Evolutionary conservation across 2,797 vertebrate genomes (phyloP).

Genomic region (Pyrocephalus nanus): DNA sequence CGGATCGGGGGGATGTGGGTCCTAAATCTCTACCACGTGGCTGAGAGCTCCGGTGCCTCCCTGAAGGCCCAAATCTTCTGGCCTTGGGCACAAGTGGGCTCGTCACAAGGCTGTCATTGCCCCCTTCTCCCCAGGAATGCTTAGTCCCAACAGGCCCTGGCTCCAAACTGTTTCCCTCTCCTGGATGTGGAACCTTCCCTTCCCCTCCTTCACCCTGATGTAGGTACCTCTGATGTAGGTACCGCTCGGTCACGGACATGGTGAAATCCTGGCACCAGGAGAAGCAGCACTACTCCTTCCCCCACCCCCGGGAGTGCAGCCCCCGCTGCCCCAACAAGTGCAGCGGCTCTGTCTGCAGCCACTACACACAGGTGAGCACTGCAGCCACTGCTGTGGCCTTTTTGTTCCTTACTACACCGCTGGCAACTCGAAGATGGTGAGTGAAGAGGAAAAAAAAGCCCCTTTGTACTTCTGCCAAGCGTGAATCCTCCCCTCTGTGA

Average conservation of each 20-base stretch:
- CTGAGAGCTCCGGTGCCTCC: not conserved
- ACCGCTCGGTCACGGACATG: constrained; percentile 82
- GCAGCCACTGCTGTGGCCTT: not conserved
- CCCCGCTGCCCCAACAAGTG: constrained; percentile 81
- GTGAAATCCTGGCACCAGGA: constrained; percentile 87
- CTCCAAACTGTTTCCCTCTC: not conserved
- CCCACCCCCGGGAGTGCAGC: constrained; percentile 62
- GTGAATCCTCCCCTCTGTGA: not conserved
- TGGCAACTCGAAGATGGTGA: not conserved
- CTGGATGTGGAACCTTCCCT: not conserved
- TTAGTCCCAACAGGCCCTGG: not conserved
- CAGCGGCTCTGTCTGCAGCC: constrained; percentile 83
- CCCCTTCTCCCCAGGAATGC: not conserved
- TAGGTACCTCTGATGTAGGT: constrained; percentile 71
- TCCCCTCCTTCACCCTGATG: fast-evolving
- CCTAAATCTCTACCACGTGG: fast-evolving
- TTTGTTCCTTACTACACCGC: not conserved
- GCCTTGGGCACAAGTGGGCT: not conserved
- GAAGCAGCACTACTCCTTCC: constrained; percentile 83
- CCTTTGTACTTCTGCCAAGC: not conserved
- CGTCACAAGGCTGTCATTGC: not conserved
- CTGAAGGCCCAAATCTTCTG: not conserved
- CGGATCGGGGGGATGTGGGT: fast-evolving
- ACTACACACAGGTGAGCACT: constrained; percentile 88
- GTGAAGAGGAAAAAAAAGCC: not conserved